Conservation (phyloP, 2,888 invertebrate genomes). For the Odontocolon sp. region DNA sequence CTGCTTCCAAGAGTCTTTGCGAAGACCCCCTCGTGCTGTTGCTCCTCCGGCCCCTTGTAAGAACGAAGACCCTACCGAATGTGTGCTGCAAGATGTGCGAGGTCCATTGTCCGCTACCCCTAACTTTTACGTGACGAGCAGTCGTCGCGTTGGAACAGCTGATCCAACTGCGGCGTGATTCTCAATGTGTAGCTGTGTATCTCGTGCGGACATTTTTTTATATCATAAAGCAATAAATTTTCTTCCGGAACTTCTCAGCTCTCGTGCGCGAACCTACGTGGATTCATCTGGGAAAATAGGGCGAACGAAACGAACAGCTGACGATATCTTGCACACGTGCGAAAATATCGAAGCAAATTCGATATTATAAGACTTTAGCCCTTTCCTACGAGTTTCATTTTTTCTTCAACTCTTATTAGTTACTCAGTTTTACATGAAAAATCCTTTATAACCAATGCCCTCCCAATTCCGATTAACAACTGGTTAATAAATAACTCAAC, state of each 20-base stretch:
- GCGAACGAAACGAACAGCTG: background rate
- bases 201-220: conserved; percentile 1
- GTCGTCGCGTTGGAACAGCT: conserved; percentile 35
- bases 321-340: background rate
- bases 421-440: too few species aligned
- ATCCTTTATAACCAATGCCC: too few species aligned
- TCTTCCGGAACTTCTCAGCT: background rate
- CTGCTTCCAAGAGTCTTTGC: conserved; percentile 50
- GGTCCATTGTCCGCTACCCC: conserved; percentile 44
- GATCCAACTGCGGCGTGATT: conserved; percentile 25
- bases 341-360: too few species aligned
- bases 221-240: conserved; percentile 33
- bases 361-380: too few species aligned
- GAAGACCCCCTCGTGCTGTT: conserved; percentile 41
- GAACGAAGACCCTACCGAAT: conserved; percentile 39
- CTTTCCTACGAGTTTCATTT: too few species aligned
- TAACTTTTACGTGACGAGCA: conserved; percentile 20
- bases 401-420: too few species aligned
- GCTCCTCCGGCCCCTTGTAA: conserved; percentile 30
- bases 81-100: conserved; percentile 50
- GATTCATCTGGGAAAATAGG: background rate
- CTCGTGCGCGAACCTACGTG: background rate
- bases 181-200: background rate
- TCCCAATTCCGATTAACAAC: too few species aligned
- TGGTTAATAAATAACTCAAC: too few species aligned